phyloP scores from a whole-genome alignment of 1,140 invertebrate species.

The Cyphomyrmex costatus region DNA sequence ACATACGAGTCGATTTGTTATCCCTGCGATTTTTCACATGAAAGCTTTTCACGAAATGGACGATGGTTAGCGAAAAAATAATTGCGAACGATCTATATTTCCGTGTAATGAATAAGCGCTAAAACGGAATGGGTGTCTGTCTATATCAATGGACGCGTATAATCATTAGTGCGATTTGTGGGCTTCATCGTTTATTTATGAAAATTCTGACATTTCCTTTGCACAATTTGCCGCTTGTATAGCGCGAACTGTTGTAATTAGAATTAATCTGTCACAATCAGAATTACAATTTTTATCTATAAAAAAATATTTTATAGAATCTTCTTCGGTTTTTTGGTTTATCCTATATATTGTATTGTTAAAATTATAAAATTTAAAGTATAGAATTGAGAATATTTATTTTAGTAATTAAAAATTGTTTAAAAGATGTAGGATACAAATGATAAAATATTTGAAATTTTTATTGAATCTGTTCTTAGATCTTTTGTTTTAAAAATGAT shows the following conservation, averaged over 20 bases:
- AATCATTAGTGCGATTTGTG: conserved; percentile 15
- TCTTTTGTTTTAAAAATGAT: neutral
- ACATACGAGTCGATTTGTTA: conserved; percentile 37
- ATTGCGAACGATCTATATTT: conserved; percentile 26
- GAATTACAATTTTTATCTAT: neutral
- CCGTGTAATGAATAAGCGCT: neutral
- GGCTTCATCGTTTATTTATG: conserved; percentile 15
- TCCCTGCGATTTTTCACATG: neutral
- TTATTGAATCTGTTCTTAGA: neutral
- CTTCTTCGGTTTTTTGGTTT: neutral
- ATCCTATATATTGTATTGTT: neutral
- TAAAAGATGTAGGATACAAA: conserved; percentile 6
- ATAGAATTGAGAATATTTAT: too few relatives aligned
- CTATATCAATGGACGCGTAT: conserved; percentile 7
- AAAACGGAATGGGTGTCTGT: conserved; percentile 1
- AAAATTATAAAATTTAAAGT: too few relatives aligned
- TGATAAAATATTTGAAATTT: neutral
- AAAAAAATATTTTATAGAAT: neutral
- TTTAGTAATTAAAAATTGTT: too few relatives aligned
- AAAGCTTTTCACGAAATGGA: neutral
- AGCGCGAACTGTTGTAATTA: conserved; percentile 8
- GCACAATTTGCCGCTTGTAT: conserved; percentile 2
- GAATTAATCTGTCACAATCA: conserved; percentile 12
- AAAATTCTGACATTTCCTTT: neutral
- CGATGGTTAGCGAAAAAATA: conserved; percentile 28